Evolutionary conservation across 2,113 vertebrate species (phyloP), one percentile per base, ranked within the genome.

Genomic region (Nesogale talazaci): DNA sequence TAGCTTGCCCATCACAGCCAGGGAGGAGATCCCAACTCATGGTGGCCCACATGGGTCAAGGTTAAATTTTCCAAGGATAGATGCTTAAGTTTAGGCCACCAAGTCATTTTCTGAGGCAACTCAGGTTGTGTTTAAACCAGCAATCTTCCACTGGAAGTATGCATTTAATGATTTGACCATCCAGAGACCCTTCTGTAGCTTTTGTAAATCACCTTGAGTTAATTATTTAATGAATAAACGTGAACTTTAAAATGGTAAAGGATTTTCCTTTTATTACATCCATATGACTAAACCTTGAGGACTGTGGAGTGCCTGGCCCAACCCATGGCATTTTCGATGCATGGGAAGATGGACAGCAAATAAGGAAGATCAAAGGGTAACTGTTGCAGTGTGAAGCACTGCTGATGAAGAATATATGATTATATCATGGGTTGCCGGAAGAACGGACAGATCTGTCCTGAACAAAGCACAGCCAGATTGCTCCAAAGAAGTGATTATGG

Each of bases 171-270:
- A 29, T 70, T 70, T 6, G 6, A 34, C 27, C 15, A 70, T 4
- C 31, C 25, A 11, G 14, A 6, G 31, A n/a, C 14, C 34, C 69
- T 52, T 52, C 46, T 52, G 9, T 52, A 52, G 46, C 46, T 52
- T 52, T 9, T 12, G 10, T 52, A 52, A 52, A 12, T 52, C 46
- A 52, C 46, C 46, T 52, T 52, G 46, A 52, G 46, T 2, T 72
- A 86, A 77, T 76, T 79, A 40, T 36, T 79, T 56, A 76, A 69
- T 42, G 92, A 84, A 5, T 79, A 86, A 61, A 89, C 12, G 56
- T 25, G 20, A 36, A 12, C 52, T 63, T 69, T 15, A 88, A 94
- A 75, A 36, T 69, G 19, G 22, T 83, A 94, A 87, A 81, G 6
- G 25, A 27, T 27, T 31, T 2, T 10, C 61, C 8, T 75, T 79